A percentile compares a stretch with the other conserved stretches of the same genome.
phyloP scores from a whole-genome alignment of 2,888 invertebrate species.

The Venusia cambrica region DNA sequence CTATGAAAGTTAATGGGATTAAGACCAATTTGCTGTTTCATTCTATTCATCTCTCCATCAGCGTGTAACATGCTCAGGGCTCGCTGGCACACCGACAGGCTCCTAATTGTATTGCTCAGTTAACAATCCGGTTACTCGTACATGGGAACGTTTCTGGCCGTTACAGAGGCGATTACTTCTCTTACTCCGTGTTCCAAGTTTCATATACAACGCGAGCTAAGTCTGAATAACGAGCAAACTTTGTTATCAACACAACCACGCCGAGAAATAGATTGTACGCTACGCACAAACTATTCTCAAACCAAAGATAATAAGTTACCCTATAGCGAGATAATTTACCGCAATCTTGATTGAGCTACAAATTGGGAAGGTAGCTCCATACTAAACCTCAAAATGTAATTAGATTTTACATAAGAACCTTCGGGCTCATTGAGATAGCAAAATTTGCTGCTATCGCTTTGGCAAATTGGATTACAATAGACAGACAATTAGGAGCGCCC shows the following conservation, averaged over 20 bases:
- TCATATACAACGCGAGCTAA: slow-evolving; percentile 10
- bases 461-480: slow-evolving; percentile 43
- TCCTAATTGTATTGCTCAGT: slow-evolving; percentile 42
- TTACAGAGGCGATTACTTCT: slow-evolving; percentile 43
- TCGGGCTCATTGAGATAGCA: slow-evolving; percentile 26
- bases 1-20: slow-evolving; percentile 7
- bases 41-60: slow-evolving; percentile 27
- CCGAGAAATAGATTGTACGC: slow-evolving; percentile 17
- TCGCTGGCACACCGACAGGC: slow-evolving; percentile 5
- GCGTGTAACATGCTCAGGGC: not conserved
- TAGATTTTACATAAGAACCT: slow-evolving; percentile 24
- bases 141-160: slow-evolving; percentile 31
- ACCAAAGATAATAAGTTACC: slow-evolving; percentile 3
- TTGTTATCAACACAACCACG: slow-evolving; percentile 31
- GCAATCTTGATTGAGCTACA: slow-evolving; percentile 18
- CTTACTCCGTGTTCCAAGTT: slow-evolving; percentile 16
- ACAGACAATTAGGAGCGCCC: slow-evolving; percentile 41
- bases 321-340: slow-evolving; percentile 8
- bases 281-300: slow-evolving; percentile 10
- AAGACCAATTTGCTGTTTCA: slow-evolving; percentile 15
- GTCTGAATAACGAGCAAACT: slow-evolving; percentile 25
- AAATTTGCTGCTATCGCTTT: slow-evolving; percentile 34
- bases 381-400: slow-evolving; percentile 19
- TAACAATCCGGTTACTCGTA: slow-evolving; percentile 36
- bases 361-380: slow-evolving; percentile 11